Base-by-base conservation (phyloP, 2,888 invertebrate genomes). In the Ypsolopha scabrella region DNA sequence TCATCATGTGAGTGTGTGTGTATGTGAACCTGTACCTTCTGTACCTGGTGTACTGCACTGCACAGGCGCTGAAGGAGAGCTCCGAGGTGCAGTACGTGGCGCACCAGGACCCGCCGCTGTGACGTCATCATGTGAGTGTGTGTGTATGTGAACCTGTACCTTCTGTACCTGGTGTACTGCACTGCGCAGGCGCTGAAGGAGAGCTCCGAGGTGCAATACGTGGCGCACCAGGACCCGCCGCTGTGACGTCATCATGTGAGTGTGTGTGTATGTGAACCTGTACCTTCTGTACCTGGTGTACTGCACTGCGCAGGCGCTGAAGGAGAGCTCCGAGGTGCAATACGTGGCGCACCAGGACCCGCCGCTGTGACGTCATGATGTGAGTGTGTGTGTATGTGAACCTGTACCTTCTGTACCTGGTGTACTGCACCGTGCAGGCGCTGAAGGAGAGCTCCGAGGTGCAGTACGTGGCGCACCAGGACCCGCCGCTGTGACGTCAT, bases 341-440 rank as follows among this genome's bases (percentile, higher is more conserved):
- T 77, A 78, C 55, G 62, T 70, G 11, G 67, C 69, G 0, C 72
- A 75, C 24, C 24, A 24, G 24, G n/a, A n/a, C n/a, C n/a, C n/a
- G n/a, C n/a, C n/a, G n/a, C n/a, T 24, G 24, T 24, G 24, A 24
- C 24, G 24, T 24, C 24, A 24, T 24, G 2, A 24, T 24, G 24
- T 24, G 24, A 24, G 24, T 24, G 24, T 24, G 24, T 24, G 4
- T 24, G 24, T 2, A 24, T 47, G 53, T 79, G 11, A 76, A 79
- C 57, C 51, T 76, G 39, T 80, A 80, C 60, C 60, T 61, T 0
- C 58, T 78, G 24, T 75, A 72, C 55, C 57, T 80, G 50, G 79
- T 80, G 0, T 75, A 68, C 59, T 76, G 49, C 41, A 38, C 35
- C 8, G 39, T 49, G 3, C 60, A 66, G 8, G 52, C 67, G 2